A percentile compares a stretch with the other conserved stretches of the same genome.
These are phyloP conservation scores for Epiblema foenella DNA, from an alignment of 2,888 invertebrate species.

Conservation along the genomic window DNA sequence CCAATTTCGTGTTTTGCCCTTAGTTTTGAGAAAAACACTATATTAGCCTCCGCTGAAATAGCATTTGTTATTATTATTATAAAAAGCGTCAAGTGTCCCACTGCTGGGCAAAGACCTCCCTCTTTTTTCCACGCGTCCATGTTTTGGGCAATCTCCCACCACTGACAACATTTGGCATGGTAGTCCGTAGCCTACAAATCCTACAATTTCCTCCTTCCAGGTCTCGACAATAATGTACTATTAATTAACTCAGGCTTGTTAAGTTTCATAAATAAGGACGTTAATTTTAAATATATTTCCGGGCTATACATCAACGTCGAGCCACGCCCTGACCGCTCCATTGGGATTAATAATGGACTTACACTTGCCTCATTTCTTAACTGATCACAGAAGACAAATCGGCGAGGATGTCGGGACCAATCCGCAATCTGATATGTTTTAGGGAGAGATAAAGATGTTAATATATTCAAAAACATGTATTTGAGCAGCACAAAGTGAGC, in stretches of 20 bases:
- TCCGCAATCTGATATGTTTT: slow-evolving; percentile 29
- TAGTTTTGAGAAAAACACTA: no score
- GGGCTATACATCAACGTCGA: slow-evolving; percentile 70
- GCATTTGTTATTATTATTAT: no score
- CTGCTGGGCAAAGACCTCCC: no score
- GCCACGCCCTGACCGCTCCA: slow-evolving; percentile 64
- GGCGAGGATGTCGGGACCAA: slow-evolving; percentile 54
- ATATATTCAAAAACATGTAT: slow-evolving; percentile 2
- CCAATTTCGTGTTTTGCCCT: no score
- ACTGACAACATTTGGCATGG: no score
- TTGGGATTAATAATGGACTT: slow-evolving; percentile 76
- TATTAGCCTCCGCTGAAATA: no score
- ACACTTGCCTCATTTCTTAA: slow-evolving; percentile 64
- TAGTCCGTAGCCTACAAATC: no score
- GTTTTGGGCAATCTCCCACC: no score
- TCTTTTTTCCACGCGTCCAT: no score
- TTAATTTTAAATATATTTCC: slow-evolving; percentile 16
- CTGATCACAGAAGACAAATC: slow-evolving; percentile 74
- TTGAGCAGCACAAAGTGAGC: background rate
- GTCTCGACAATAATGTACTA: no score
- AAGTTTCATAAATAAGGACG: slow-evolving; percentile 3
- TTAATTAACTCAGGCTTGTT: slow-evolving; percentile 1
- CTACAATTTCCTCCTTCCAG: no score
- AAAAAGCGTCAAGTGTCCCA: no score
- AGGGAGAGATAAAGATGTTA: slow-evolving; percentile 25